Evolutionary conservation across 2,113 vertebrate genomes (phyloP), one percentile per base, ranked within the genome.

Genomic region (Excalfactoria chinensis): DNA sequence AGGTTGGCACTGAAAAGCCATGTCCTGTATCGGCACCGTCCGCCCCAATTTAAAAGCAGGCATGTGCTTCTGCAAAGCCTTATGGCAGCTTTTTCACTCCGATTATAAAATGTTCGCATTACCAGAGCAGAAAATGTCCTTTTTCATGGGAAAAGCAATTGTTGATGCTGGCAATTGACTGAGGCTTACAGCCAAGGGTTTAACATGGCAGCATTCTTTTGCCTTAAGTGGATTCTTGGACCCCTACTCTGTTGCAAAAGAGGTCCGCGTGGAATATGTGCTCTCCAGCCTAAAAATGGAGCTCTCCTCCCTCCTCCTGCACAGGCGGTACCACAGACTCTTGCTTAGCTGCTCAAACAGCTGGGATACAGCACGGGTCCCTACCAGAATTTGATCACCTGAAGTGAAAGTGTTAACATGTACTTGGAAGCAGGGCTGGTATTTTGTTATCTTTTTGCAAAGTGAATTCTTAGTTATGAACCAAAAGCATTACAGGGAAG

Each of bases 171-270:
- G 95, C 91, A 96, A 30, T 69, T 80, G 81, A 56, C 64, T 89
- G 86, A 91, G 89, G 88, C 91, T 93, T 46, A 66, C 64, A 72
- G 96, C 95, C 93, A 96, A 93, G 74, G 93, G 49, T 95, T 94
- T 93, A 96, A 96, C 85, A 96, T 95, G 96, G 87, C 96, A 96
- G 91, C 95, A 93, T 96, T 95, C 93, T 91, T 95, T 66, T 83
- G 71, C 90, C 84, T 88, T 95, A 95, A 95, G 89, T 93, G 92
- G 96, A 96, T 96, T 95, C 90, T 97, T 96, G 93, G 95, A 96
- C 89, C 88, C 91, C 85, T 89, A 74, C 80, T 94, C 90, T 90
- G 79, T 93, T 95, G 94, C 93, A 96, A 94, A 95, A 95, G 85
- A 91, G 53, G 89, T 85, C 92, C 56, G 0, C 4, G 2, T 93